A percentile compares a stretch with the other conserved stretches of the same genome.
Conservation (phyloP, 2,797 vertebrate species). For the Catostomus latipinnis region DNA sequence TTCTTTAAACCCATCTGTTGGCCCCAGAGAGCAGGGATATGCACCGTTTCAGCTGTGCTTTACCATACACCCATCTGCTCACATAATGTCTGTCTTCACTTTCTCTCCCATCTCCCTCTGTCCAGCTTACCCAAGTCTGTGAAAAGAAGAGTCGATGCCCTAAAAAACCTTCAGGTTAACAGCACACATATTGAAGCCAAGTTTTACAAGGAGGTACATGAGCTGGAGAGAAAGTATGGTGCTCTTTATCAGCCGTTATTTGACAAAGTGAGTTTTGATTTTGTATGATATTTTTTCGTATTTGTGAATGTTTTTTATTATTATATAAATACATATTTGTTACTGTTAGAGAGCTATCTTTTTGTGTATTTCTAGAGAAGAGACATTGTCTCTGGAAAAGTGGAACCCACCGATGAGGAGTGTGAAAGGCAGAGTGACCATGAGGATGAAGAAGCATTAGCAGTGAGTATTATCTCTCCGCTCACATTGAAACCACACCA, state of each 20-base stretch:
- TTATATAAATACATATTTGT: neutral
- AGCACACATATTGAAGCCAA: constrained; percentile 88
- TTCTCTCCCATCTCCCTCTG: constrained; percentile 22
- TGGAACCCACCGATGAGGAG: constrained; percentile 94
- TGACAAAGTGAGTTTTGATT: constrained; percentile 80
- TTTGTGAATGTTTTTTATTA: neutral
- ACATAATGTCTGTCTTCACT: constrained; percentile 14
- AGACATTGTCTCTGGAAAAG: constrained; percentile 86
- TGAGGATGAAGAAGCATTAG: constrained; percentile 92
- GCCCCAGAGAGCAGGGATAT: constrained; percentile 36
- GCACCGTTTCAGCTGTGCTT: constrained; percentile 34
- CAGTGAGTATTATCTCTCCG: constrained; percentile 79
- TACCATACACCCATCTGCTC: constrained; percentile 42
- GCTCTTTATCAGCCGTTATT: constrained; percentile 87
- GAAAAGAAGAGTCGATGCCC: constrained; percentile 87
- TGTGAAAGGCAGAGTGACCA: constrained; percentile 93
- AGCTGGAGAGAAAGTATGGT: constrained; percentile 88
- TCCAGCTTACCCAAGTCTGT: constrained; percentile 87
- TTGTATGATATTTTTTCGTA: neutral
- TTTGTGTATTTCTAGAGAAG: constrained; percentile 79
- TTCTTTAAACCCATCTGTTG: constrained; percentile 15
- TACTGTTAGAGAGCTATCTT: neutral
- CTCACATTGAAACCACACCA: constrained; percentile 14
- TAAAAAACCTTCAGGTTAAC: constrained; percentile 90
- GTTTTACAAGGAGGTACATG: constrained; percentile 89